Conservation (phyloP, 2,113 vertebrate species). For the Petrocephalus zakoni region DNA sequence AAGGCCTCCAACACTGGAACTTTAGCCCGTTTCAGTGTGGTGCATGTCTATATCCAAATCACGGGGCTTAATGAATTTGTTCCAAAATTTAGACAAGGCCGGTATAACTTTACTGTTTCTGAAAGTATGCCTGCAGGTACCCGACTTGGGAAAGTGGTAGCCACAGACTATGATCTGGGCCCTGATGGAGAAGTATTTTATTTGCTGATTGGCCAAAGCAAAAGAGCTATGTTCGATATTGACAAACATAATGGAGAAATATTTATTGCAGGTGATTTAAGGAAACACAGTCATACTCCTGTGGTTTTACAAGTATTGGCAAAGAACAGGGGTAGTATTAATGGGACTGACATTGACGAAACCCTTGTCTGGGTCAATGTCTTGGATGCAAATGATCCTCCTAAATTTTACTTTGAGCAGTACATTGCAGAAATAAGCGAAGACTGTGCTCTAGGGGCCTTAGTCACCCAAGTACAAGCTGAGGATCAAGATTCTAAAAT, state of each 20-base stretch:
- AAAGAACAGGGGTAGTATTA: slow-evolving; percentile 60
- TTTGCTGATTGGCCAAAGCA: slow-evolving; percentile 52
- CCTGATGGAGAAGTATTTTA: slow-evolving; percentile 58
- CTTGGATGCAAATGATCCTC: slow-evolving; percentile 57
- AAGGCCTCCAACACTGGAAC: slow-evolving; percentile 51
- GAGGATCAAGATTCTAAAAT: slow-evolving; percentile 51
- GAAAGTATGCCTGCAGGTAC: slow-evolving; percentile 50
- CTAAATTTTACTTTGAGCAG: slow-evolving; percentile 44
- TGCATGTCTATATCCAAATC: slow-evolving; percentile 52
- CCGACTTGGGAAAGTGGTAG: slow-evolving; percentile 50
- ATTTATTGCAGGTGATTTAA: slow-evolving; percentile 49
- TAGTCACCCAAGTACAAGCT: slow-evolving; percentile 52
- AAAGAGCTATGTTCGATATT: slow-evolving; percentile 52
- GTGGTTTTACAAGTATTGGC: slow-evolving; percentile 52
- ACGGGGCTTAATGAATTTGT: slow-evolving; percentile 58
- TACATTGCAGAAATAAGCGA: slow-evolving; percentile 50
- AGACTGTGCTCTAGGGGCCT: slow-evolving; percentile 44
- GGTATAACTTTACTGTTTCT: slow-evolving; percentile 53
- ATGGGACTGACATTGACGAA: slow-evolving; percentile 55
- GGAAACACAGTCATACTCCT: slow-evolving; percentile 44
- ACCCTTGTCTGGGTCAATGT: slow-evolving; percentile 52
- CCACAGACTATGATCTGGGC: slow-evolving; percentile 57
- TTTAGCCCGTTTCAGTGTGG: slow-evolving; percentile 47
- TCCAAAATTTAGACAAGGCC: slow-evolving; percentile 49
- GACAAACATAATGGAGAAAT: slow-evolving; percentile 51